Evolutionary conservation across 2,797 vertebrate genomes (phyloP), one percentile per base, ranked within the genome.

Genomic region (Galaxias olidus): DNA sequence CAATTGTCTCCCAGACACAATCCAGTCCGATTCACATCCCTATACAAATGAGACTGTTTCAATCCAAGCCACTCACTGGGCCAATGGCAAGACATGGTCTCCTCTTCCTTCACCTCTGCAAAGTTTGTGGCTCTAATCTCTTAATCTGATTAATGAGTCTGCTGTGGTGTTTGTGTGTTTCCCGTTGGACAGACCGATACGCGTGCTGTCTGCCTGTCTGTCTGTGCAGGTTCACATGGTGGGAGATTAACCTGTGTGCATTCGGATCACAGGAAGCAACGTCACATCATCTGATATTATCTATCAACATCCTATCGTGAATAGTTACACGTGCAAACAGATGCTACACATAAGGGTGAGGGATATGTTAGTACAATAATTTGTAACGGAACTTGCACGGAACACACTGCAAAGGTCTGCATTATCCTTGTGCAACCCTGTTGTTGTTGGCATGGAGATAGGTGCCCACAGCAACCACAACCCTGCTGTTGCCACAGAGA

Each of bases 71-170:
- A 30, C 30, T 30, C 6, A 6, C 30, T 30, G 30, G 30, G 30
- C 30, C 30, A 30, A 30, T 30, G 30, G 30, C 30, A 30, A 30
- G 2, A 6, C 30, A 30, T 30, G 30, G 30, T 6, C 30, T 69
- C 77, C 77, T 83, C 75, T 54, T 84, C 80, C 46, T 73, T 61
- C 72, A 49, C 54, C 74, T 72, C 66, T 66, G 82, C 71, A 70
- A 88, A 86, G 17, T 82, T 81, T 2, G 2, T 59, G 69, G 8
- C 70, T 76, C 62, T 88, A 88, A 90, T 87, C 86, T 88, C 78
- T 86, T 90, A 90, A 90, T 89, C 87, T 85, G 50, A 79, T 89
- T 89, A 88, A 84, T 88, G 77, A 84, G 80, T 88, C 86, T 87
- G 83, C 84, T 81, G 74, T 84, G 44, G 54, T 63, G 59, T 53